Base-by-base conservation (phyloP, 2,888 invertebrate genomes). In the Caenorhabditis plicata region DNA sequence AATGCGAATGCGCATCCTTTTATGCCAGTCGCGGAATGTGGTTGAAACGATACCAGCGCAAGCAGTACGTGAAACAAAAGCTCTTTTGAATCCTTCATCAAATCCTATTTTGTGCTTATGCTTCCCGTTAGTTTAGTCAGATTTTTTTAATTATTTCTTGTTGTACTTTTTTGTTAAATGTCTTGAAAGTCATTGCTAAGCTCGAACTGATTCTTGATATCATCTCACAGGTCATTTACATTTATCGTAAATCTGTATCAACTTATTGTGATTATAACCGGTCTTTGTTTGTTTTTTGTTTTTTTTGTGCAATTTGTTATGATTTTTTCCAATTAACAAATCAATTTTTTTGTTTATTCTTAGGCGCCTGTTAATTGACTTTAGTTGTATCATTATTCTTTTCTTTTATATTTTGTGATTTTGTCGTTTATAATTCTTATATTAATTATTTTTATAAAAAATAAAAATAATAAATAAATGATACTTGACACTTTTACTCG, bases 51-150 rank as follows among this genome's bases (percentile, higher is more conserved):
- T 77, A 20, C 74, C 77, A 0, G 52, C 70, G 2, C 71, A 71
- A 40, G 71, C 75, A 8, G 51, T 78, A 36, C 62, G 74, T 13
- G 77, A 77, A 38, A 64, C 74, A 8, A 75, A 74, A 29, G 71
- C 67, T 36, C 66, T 77, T 41, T 61, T 78, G 19, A 71, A 68
- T 15, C 73, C 75, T 22, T 65, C 65, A 33, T 58, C 65, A 25
- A 78, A 77, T 23, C 75, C 74, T 8, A 55, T 78, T 44, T 56
- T 75, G 15, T 78, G 78, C 54, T 48, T 78, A 13, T 78, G 78
- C 52, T 76, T 78, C 64, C 55, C 51, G 9, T 31, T 62, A 2
- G 51, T 56, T 36, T 60, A 36, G 45, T n/a, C 35, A 9, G 20
- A 17, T 33, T 29, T 43, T 9, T 17, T 36, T 4, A 4, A 25